Evolutionary conservation across 1,140 invertebrate species (phyloP).

Genomic region (Patella vulgata): DNA sequence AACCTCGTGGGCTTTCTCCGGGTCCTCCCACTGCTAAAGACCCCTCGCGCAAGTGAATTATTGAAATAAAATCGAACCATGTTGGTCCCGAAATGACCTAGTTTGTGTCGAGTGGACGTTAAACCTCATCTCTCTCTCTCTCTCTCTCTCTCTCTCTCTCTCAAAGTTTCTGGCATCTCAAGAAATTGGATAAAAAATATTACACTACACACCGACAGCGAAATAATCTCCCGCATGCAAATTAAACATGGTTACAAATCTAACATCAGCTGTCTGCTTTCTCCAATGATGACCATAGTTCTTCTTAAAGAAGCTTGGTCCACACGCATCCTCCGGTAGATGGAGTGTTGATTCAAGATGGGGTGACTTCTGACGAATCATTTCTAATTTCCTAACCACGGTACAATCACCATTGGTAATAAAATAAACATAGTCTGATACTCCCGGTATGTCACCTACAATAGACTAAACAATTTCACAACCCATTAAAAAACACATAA

Average conservation of each 20-base stretch:
- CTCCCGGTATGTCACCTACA: conserved; percentile 12
- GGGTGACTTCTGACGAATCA: conserved; percentile 24
- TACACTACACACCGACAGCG: conserved; percentile 34
- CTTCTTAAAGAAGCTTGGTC: conserved; percentile 19
- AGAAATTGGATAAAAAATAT: too few relatives aligned
- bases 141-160: too few relatives aligned
- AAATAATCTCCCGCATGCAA: conserved; percentile 27
- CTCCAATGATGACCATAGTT: conserved; percentile 13
- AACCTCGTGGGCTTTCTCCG: too few relatives aligned
- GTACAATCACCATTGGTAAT: conserved; percentile 23
- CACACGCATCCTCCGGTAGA: conserved; percentile 4
- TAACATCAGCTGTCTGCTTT: conserved; percentile 7
- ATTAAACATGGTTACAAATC: conserved; percentile 16
- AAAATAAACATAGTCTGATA: conserved; percentile 28
- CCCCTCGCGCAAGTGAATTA: too few relatives aligned
- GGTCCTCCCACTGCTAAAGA: too few relatives aligned
- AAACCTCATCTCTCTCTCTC: too few relatives aligned
- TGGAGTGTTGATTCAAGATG: conserved; percentile 11
- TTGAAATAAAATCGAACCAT: too few relatives aligned
- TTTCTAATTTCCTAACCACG: conserved; percentile 16
- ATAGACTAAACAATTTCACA: conserved; percentile 23
- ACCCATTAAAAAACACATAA: not conserved
- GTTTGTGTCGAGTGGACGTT: too few relatives aligned
- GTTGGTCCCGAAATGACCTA: too few relatives aligned
- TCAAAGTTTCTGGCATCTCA: too few relatives aligned